Evolutionary conservation across 2,797 vertebrate genomes (phyloP), one percentile per base, ranked within the genome.

Genomic region (Tiaroga cobitis): DNA sequence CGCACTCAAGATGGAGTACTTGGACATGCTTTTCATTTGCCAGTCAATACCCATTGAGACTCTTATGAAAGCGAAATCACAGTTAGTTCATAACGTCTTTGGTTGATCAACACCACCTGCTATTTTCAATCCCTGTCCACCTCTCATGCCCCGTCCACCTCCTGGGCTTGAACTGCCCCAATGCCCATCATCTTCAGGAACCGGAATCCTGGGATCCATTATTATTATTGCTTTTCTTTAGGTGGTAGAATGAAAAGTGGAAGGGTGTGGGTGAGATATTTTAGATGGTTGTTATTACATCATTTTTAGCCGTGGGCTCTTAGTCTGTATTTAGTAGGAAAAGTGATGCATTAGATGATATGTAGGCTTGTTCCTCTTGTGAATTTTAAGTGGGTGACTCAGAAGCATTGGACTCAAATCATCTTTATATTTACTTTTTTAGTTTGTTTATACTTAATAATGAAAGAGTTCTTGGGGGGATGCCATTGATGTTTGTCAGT

Each of bases 1-100:
- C 54, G 76, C 90, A 89, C 90, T 94, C 89, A 92, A 92, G 90
- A 88, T 90, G 82, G 67, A 65, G 82, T 91, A 92, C 93, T 94
- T 92, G 89, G 87, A 88, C 91, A 90, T 19, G 86, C 93, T 92
- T 93, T 93, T 94, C 92, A 94, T 93, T 88, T 91, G 88, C 85
- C 87, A 92, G 93, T 95, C 94, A 92, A 95, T 94, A 93, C 91
- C 91, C 93, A 94, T 95, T 94, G 95, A 95, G 91, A 90, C 80
- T 89, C 89, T 90, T 92, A 92, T 95, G 93, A 95, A 95, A 94
- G 91, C 90, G 90, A 94, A 95, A 95, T 94, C 93, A 94, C 93
- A 94, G 92, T 91, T 89, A 91, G 92, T 95, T 95, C 94, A 95
- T 94, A 95, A 93, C 92, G 93, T 93, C 90, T 92, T 93, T 91